These are phyloP conservation scores for Cheiracanthium punctorium DNA, from an alignment of 2,888 invertebrate genomes.

Conservation along the genomic window DNA sequence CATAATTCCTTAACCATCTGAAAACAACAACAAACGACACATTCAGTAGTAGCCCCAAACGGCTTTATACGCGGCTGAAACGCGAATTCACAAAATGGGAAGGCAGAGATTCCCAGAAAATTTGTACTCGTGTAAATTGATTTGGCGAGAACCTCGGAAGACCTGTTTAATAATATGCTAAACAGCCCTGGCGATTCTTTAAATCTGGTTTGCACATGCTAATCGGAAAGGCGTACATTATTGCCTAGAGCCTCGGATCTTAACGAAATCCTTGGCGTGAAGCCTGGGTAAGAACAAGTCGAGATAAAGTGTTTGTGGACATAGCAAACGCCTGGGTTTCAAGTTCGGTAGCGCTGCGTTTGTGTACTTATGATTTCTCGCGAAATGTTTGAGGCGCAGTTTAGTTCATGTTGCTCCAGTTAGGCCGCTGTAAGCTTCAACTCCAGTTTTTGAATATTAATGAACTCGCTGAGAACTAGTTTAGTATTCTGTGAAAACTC, in stretches of 20 bases:
- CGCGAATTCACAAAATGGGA: neutral
- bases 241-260: neutral
- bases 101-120: neutral
- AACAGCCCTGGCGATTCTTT: constrained; percentile 16
- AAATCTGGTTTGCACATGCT: neutral
- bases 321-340: too few species aligned
- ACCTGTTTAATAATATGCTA: constrained; percentile 58
- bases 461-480: too few species aligned
- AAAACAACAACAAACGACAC: neutral
- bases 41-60: neutral
- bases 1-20: neutral
- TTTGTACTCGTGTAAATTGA: neutral
- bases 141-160: neutral
- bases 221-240: neutral
- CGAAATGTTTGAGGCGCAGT: too few species aligned
- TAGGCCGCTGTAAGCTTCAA: too few species aligned
- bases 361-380: too few species aligned
- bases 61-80: neutral
- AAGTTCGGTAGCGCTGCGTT: too few species aligned
- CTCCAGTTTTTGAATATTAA: too few species aligned
- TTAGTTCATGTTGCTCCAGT: too few species aligned
- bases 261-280: too few species aligned
- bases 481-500: too few species aligned
- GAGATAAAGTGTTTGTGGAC: too few species aligned
- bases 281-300: too few species aligned